Evolutionary conservation across 2,113 vertebrate species (phyloP), one percentile per base, ranked within the genome.

Genomic region (Podocnemis expansa): DNA sequence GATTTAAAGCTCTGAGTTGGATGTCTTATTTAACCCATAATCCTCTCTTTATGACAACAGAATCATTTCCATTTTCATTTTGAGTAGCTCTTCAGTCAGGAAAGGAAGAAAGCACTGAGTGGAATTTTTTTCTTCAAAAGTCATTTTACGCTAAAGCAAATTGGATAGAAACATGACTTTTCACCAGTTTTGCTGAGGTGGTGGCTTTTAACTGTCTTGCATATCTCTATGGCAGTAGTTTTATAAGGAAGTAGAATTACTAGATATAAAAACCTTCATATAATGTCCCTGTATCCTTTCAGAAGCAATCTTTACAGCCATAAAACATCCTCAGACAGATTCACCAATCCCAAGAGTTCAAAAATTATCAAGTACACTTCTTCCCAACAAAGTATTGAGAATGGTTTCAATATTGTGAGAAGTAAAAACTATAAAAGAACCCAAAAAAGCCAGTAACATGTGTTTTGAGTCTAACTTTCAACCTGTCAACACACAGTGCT

Each of bases 141-240:
- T 29, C 5, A 19, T 34, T 84, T 94, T 93, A 45, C 27, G 29
- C 76, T 75, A 24, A 1, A 31, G 78, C 60, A 84, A 81, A 29
- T 7, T 51, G 86, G 34, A 45, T 4, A 89, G 79, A 75, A 87
- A 87, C 24, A 93, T 31, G 51, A 67, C 12, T 54, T 84, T 56
- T 82, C 85, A 29, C 3, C 8, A 5, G 22, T 56, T 21, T 3
- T 89, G 85, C 80, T 87, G 16, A 19, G 82, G 49, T 38, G 27
- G 38, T 24, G 3, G 41, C 41, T 73, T 73, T 41, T 73, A 11
- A 21, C 22, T 82, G 49, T 34, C 38, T 49, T 67, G 27, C 82
- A 70, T 60, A 91, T 78, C 45, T 94, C 96, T 85, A 49, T 17
- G 87, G 78, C 85, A 93, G 85, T 94, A 81, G 14, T 56, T 84